Conservation (phyloP, 2,113 vertebrate species). For the Carassius auratus region DNA sequence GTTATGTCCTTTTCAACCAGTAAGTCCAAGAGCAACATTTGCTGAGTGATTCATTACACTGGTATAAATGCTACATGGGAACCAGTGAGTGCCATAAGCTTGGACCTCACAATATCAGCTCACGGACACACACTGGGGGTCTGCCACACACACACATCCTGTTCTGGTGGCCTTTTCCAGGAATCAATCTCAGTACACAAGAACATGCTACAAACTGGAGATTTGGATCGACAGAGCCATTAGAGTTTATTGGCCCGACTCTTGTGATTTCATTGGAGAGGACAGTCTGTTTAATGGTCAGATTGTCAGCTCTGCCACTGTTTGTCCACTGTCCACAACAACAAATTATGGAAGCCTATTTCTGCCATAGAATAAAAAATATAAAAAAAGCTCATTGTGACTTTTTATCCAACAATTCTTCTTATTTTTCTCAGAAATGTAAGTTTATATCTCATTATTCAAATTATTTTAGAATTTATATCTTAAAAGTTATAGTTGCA, state of each 20-base stretch:
- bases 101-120: conserved; percentile 26
- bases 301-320: neutral
- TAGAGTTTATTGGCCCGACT: conserved; percentile 42
- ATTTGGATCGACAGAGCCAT: conserved; percentile 50
- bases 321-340: conserved; percentile 35
- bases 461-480: neutral
- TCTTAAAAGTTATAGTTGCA: too few relatives aligned
- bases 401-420: too few relatives aligned
- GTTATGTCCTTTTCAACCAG: conserved; percentile 35
- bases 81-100: neutral
- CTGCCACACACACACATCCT: neutral
- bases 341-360: neutral
- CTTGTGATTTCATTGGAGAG: conserved; percentile 50
- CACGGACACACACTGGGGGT: neutral
- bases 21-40: conserved; percentile 58
- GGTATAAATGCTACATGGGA: conserved; percentile 6
- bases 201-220: neutral
- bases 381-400: neutral
- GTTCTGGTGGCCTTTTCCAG: neutral
- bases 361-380: neutral
- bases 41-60: conserved; percentile 45
- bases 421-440: too few relatives aligned
- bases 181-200: conserved; percentile 6
- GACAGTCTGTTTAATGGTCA: conserved; percentile 41
- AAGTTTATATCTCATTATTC: neutral